A percentile compares a stretch with the other conserved stretches of the same genome.
Evolutionary conservation across 2,113 vertebrate genomes (phyloP).

Genomic region (Pipra filicauda): DNA sequence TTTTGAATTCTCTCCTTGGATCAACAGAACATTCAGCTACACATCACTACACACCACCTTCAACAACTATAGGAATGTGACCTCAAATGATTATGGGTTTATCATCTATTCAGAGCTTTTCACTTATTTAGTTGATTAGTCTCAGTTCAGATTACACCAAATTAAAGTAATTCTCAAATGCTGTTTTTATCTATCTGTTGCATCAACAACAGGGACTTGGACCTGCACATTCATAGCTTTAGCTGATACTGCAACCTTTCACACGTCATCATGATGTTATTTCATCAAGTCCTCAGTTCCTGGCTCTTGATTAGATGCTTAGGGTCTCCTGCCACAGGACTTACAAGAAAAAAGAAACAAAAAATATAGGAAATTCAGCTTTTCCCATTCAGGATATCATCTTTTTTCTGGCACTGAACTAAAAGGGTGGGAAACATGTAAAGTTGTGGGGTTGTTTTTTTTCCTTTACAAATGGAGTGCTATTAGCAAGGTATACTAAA

Average conservation of each 20-base stretch:
- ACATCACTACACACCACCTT: not conserved
- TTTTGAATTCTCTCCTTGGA: not conserved
- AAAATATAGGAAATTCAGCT: not conserved
- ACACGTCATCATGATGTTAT: not conserved
- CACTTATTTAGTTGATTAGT: not conserved
- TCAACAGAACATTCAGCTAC: not conserved
- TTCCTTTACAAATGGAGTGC: not conserved
- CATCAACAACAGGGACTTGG: not conserved
- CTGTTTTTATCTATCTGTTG: not conserved
- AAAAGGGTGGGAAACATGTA: not conserved
- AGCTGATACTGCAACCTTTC: conserved; percentile 3
- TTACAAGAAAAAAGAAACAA: not conserved
- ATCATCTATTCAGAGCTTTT: not conserved
- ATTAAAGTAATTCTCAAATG: not conserved
- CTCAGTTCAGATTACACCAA: not conserved
- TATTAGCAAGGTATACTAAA: not conserved
- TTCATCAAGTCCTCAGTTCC: conserved; percentile 16
- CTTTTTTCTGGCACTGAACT: not conserved
- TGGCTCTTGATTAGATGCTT: conserved; percentile 11
- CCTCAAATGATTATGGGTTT: not conserved
- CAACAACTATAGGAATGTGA: not conserved
- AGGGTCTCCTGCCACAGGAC: not conserved
- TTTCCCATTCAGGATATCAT: not conserved
- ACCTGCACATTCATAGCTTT: not conserved
- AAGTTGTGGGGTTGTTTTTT: not conserved